These are phyloP conservation scores for Cossypha heuglini DNA, from an alignment of 2,797 vertebrate species.

Conservation along the genomic window DNA sequence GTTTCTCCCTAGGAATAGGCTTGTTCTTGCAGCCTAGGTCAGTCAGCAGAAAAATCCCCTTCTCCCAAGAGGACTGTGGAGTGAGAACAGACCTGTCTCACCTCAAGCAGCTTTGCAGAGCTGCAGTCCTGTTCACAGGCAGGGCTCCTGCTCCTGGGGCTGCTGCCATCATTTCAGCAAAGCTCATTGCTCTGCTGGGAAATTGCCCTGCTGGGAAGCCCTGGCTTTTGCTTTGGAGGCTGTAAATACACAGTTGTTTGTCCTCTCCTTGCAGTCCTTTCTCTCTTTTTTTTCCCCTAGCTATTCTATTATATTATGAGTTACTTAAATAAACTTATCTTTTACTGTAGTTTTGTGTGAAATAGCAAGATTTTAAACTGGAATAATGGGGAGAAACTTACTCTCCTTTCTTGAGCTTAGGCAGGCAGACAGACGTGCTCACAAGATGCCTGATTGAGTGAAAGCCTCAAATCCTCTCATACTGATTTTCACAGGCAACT, in stretches of 20 bases:
- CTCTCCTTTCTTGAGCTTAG: neutral
- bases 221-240: neutral
- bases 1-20: neutral
- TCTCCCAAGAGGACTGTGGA: neutral
- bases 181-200: neutral
- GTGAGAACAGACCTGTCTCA: neutral
- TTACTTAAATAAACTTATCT: neutral
- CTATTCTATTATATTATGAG: neutral
- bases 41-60: neutral
- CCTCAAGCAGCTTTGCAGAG: rapidly evolving
- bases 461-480: neutral
- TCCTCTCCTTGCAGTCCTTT: neutral
- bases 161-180: neutral
- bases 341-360: neutral
- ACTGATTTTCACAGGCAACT: neutral
- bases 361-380: neutral
- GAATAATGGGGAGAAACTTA: neutral
- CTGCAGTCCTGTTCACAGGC: neutral
- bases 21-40: neutral
- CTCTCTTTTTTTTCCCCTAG: neutral
- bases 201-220: neutral
- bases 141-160: neutral
- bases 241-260: neutral
- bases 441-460: neutral
- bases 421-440: rapidly evolving